Percentiles rank a stretch among this genome's conserved stretches.
phyloP scores from a whole-genome alignment of 2,888 invertebrate species.

The Mallateleia sp. region DNA sequence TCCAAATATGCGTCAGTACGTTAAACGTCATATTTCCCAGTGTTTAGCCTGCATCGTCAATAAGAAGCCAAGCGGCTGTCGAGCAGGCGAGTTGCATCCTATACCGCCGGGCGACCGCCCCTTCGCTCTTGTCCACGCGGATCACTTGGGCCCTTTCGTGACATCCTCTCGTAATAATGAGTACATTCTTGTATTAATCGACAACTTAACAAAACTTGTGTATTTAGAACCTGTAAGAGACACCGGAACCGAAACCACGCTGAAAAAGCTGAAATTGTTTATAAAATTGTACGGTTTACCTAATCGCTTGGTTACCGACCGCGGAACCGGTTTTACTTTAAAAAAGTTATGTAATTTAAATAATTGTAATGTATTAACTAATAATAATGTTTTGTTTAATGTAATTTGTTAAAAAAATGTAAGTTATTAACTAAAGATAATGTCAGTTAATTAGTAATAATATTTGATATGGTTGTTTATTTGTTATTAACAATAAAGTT shows the following conservation, averaged over 20 bases:
- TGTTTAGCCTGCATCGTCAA: background rate
- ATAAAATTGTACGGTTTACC: background rate
- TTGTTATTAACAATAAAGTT: too few species aligned
- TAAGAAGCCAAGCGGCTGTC: background rate
- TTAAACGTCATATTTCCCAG: slow-evolving; percentile 6
- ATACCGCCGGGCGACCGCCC: background rate
- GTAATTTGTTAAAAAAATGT: too few species aligned
- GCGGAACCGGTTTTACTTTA: background rate
- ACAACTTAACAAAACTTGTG: background rate
- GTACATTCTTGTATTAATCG: background rate
- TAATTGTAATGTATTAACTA: too few species aligned
- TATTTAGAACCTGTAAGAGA: background rate
- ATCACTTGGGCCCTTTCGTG: background rate
- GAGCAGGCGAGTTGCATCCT: background rate
- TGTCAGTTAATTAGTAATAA: too few species aligned
- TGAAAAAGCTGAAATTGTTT: background rate
- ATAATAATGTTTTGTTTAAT: too few species aligned
- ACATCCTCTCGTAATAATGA: background rate
- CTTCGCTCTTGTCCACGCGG: background rate
- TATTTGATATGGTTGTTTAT: too few species aligned
- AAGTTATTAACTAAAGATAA: too few species aligned
- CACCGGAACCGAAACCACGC: background rate
- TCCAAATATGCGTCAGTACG: slow-evolving; percentile 68
- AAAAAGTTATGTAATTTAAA: too few species aligned
- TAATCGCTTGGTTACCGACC: background rate